These are phyloP conservation scores for Hydrocynus forskahlii DNA, from an alignment of 2,797 vertebrate genomes.

Conservation along the genomic window DNA sequence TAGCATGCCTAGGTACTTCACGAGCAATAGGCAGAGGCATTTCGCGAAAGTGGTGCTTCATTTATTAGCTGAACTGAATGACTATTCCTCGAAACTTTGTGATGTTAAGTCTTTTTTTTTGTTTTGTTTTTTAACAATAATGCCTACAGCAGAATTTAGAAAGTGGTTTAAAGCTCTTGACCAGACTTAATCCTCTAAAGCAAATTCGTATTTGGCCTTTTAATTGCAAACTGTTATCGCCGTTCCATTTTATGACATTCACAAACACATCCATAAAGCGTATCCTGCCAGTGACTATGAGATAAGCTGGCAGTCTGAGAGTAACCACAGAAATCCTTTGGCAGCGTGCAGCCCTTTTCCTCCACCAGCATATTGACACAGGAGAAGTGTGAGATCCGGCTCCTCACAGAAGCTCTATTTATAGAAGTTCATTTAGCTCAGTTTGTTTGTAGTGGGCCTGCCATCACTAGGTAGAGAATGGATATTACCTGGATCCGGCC, in stretches of 20 bases:
- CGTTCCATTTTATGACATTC: constrained; percentile 11
- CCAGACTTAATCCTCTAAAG: constrained; percentile 4
- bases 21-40: neutral
- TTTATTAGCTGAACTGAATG: neutral
- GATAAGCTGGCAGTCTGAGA: neutral
- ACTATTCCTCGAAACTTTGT: neutral
- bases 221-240: neutral
- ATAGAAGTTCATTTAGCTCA: constrained; percentile 60
- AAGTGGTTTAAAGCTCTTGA: neutral
- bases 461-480: constrained; percentile 40
- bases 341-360: neutral
- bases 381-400: constrained; percentile 26
- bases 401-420: constrained; percentile 56
- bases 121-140: neutral
- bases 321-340: constrained; percentile 29
- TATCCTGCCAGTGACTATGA: neutral
- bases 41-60: neutral
- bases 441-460: constrained; percentile 53
- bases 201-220: neutral
- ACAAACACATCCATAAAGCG: neutral
- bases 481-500: constrained; percentile 50
- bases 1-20: neutral
- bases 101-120: neutral
- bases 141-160: neutral
- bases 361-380: constrained; percentile 38